Percentiles rank a stretch among this genome's conserved stretches.
These are phyloP conservation scores for Emydocephalus ijimae DNA, from an alignment of 2,113 vertebrate species.

Conservation along the genomic window DNA sequence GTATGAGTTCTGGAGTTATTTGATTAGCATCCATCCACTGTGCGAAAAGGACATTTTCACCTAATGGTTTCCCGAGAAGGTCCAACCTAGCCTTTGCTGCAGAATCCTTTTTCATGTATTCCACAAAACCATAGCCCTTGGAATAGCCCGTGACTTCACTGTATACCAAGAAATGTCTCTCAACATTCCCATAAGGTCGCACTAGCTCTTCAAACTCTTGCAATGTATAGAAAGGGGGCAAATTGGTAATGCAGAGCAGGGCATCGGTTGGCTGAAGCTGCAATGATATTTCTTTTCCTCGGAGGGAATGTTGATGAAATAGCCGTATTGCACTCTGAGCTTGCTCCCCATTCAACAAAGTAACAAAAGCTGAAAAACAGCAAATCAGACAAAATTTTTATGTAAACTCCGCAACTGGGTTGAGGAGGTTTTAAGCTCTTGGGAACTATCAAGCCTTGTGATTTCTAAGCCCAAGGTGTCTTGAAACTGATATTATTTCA, in stretches of 20 bases:
- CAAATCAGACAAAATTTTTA: not conserved
- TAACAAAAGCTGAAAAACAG: slow-evolving; percentile 87
- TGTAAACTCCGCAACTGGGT: not conserved
- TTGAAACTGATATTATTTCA: not conserved
- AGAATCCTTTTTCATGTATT: slow-evolving; percentile 99
- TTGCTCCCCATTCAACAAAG: slow-evolving; percentile 93
- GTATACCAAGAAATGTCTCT: slow-evolving; percentile 94
- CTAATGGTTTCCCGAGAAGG: slow-evolving; percentile 85
- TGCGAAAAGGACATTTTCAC: slow-evolving; percentile 83
- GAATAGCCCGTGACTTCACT: slow-evolving; percentile 87
- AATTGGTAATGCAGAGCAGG: slow-evolving; percentile 91
- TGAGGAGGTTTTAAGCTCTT: not conserved
- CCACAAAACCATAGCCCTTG: slow-evolving; percentile 97
- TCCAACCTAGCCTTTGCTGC: slow-evolving; percentile 91
- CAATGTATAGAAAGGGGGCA: slow-evolving; percentile 79
- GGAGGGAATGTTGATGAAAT: slow-evolving; percentile 86
- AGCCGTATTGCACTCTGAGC: slow-evolving; percentile 88
- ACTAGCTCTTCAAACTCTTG: slow-evolving; percentile 92
- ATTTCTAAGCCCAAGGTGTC: not conserved
- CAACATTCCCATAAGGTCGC: slow-evolving; percentile 89
- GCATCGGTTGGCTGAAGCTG: slow-evolving; percentile 95
- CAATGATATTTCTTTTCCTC: slow-evolving; percentile 86
- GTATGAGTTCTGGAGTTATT: slow-evolving; percentile 86
- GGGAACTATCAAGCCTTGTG: not conserved
- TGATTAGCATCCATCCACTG: slow-evolving; percentile 98